These are phyloP conservation scores for Varecia variegata DNA, from an alignment of 2,797 vertebrate species.

Conservation along the genomic window DNA sequence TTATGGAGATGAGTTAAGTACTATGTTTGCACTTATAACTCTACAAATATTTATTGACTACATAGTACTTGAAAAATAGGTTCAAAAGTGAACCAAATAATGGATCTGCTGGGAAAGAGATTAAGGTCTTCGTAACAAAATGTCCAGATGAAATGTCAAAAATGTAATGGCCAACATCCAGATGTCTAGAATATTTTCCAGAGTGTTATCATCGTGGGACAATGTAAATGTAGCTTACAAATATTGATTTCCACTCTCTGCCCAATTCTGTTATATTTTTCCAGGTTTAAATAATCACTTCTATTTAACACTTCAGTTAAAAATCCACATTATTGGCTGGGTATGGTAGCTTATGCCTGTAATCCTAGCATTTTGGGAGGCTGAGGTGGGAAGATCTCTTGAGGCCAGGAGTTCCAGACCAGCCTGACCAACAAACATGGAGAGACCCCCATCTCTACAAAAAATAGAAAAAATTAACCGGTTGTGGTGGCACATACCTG, in stretches of 20 bases:
- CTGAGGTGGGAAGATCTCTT: not conserved
- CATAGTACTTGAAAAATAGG: constrained; percentile 9
- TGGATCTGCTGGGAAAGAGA: not conserved
- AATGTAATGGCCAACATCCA: not conserved
- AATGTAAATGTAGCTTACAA: constrained; percentile 20
- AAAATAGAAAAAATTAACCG: not conserved
- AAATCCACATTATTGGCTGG: not conserved
- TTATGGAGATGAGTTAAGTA: not conserved
- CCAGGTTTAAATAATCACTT: not conserved
- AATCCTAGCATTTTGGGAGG: not conserved
- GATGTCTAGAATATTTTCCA: not conserved
- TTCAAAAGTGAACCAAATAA: not conserved
- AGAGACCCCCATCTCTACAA: not conserved
- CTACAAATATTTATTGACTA: not conserved
- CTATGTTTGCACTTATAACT: not conserved
- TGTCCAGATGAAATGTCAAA: not conserved
- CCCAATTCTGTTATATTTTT: not conserved
- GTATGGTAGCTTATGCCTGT: not conserved
- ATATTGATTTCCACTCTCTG: not conserved
- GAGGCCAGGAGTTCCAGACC: not conserved
- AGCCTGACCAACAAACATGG: not conserved
- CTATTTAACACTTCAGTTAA: not conserved
- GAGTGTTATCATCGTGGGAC: not conserved
- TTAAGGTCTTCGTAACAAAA: not conserved
- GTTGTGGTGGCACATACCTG: not conserved